A percentile compares a stretch with the other conserved stretches of the same genome.
Conservation (phyloP, 1,140 invertebrate genomes). For the Hirudo medicinalis region DNA sequence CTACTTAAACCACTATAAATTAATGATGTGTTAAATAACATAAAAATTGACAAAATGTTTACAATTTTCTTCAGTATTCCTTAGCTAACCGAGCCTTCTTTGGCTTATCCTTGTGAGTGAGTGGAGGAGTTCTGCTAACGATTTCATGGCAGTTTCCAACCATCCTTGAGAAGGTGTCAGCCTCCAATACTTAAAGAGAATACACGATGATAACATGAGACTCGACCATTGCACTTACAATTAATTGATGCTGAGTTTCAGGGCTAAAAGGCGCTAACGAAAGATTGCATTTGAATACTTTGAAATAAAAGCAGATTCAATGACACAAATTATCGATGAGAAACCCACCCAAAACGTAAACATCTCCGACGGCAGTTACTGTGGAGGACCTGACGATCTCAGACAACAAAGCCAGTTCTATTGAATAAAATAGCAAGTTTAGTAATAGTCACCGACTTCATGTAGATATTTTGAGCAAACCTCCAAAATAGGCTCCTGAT, state of each 20-base stretch:
- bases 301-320: slow-evolving; percentile 1
- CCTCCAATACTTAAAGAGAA: neutral
- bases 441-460: neutral
- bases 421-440: neutral
- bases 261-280: no score
- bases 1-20: no score
- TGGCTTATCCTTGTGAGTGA: no score
- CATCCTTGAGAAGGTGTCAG: slow-evolving; percentile 8
- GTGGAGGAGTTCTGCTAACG: neutral
- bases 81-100: no score
- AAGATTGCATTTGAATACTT: neutral
- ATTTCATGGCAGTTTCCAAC: slow-evolving; percentile 10
- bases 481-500: neutral
- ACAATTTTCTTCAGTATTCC: no score
- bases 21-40: no score
- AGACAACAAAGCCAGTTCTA: slow-evolving; percentile 6
- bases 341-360: neutral
- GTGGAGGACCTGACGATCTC: slow-evolving; percentile 9
- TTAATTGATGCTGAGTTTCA: no score
- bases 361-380: slow-evolving; percentile 4
- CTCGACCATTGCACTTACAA: no score
- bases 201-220: no score
- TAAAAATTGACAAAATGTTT: no score
- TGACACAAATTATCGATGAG: neutral
- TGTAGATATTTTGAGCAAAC: neutral